Percentiles rank a stretch among this genome's conserved stretches.
Conservation (phyloP, 1,140 invertebrate species). For the Achroia grisella region DNA sequence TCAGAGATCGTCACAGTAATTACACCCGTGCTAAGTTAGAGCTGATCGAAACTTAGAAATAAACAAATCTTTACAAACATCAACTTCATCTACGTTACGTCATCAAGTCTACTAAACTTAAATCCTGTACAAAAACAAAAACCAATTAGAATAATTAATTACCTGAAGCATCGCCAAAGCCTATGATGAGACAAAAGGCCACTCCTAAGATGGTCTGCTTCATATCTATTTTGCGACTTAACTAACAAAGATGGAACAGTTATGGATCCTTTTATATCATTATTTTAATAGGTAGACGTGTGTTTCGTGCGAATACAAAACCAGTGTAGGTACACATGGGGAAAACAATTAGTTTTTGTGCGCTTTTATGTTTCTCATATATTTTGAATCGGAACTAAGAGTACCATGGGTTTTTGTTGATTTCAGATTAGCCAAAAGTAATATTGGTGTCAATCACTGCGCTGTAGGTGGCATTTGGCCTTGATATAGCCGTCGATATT, state of each 20-base stretch:
- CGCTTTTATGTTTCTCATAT: constrained; percentile 11
- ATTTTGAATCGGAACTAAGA: too few relatives aligned
- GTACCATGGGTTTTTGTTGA: background rate
- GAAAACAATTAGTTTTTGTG: constrained; percentile 34
- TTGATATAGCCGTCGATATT: too few relatives aligned
- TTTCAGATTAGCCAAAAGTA: too few relatives aligned
- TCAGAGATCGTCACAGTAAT: too few relatives aligned
- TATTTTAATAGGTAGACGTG: constrained; percentile 13
- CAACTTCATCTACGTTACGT: too few relatives aligned
- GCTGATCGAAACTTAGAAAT: too few relatives aligned
- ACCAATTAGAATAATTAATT: constrained; percentile 8
- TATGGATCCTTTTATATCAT: constrained; percentile 51
- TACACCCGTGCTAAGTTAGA: too few relatives aligned
- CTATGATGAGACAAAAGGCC: constrained; percentile 33
- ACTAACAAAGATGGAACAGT: constrained; percentile 26
- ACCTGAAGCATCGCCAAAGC: constrained; percentile 45
- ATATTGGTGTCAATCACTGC: too few relatives aligned
- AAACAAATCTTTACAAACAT: too few relatives aligned
- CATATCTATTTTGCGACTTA: constrained; percentile 26
- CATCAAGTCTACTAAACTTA: too few relatives aligned
- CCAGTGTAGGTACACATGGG: constrained; percentile 11
- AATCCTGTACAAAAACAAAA: background rate
- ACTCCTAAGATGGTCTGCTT: constrained; percentile 24
- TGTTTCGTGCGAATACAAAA: constrained; percentile 3
- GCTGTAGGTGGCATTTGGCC: too few relatives aligned